These are phyloP conservation scores for Drosophila merina DNA, from an alignment of 2,888 invertebrate species.

Conservation along the genomic window DNA sequence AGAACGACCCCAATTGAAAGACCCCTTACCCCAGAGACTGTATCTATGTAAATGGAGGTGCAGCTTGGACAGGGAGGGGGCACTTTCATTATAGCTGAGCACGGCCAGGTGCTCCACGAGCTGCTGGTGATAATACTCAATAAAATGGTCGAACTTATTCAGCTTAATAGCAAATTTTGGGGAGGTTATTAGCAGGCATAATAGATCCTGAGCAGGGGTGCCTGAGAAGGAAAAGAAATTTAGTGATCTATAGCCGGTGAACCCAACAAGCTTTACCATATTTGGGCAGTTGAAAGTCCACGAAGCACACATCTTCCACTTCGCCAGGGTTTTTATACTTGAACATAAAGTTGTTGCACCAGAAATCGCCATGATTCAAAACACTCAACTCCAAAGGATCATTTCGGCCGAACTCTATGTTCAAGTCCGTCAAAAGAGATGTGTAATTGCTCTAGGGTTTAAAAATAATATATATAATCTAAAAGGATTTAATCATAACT, in stretches of 20 bases:
- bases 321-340: constrained; percentile 59
- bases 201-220: constrained; percentile 79
- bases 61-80: constrained; percentile 75
- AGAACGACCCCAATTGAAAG: background rate
- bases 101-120: constrained; percentile 69
- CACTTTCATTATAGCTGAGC: constrained; percentile 65
- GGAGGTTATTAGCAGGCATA: constrained; percentile 78
- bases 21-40: constrained; percentile 70
- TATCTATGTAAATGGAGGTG: constrained; percentile 72
- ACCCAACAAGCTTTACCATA: constrained; percentile 51
- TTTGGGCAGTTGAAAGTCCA: constrained; percentile 80
- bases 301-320: constrained; percentile 76
- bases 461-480: background rate
- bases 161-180: constrained; percentile 73
- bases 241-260: background rate
- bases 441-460: constrained; percentile 56
- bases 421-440: constrained; percentile 55
- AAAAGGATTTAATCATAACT: too few relatives aligned
- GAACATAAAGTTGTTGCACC: constrained; percentile 82
- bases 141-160: constrained; percentile 78
- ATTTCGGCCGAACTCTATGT: constrained; percentile 53
- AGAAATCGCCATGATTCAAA: constrained; percentile 80
- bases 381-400: constrained; percentile 67
- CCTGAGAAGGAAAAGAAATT: constrained; percentile 19
- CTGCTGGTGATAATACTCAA: constrained; percentile 78